Evolutionary conservation across 1,140 invertebrate species (phyloP), one percentile per base, ranked within the genome.

Genomic region (Leguminivora glycinivorella): DNA sequence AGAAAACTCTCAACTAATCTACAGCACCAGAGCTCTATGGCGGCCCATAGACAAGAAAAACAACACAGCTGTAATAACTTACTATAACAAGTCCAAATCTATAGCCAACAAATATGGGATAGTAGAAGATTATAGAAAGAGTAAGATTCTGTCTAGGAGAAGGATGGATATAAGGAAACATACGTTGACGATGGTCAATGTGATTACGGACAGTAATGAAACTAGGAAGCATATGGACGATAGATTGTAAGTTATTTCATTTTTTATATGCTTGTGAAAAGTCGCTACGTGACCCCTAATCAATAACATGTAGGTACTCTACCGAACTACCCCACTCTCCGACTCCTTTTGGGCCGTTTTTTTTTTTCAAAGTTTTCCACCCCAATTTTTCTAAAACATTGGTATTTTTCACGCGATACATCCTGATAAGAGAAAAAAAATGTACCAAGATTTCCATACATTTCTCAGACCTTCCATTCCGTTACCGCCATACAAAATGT

Each of bases 121-220:
- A 12, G 75, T 85, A 17, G 76, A 83, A 75, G 82, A 87, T 52
- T 79, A 79, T 56, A 82, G 81, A 68, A 56, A 58, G 10, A 73
- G 72, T 0, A 84, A 74, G 58, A 76, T 82, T 0, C 60, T 88
- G 26, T 84, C 83, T 10, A 24, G 63, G 0, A 80, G 81, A 72
- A 76, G 88, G 25, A 74, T 56, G 7, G 67, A 90, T 72, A 63
- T 90, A n/a, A 77, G 76, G 71, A 43, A 71, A 25, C 82, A 88
- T 69, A 73, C 74, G 0, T 71, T 90, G 4, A 90, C 85, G 0
- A 87, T 90, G 83, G 81, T 71, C 0, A 88, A 88, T 72, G 87
- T 90, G 5, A 83, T 90, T 0, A 86, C 82, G 0, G 88, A 90
- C 22, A 88, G 81, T 69, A 90, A 90, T 67, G 80, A 87, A 3